phyloP scores from a whole-genome alignment of 1,140 invertebrate genomes.

The Bombus haemorrhoidalis region DNA sequence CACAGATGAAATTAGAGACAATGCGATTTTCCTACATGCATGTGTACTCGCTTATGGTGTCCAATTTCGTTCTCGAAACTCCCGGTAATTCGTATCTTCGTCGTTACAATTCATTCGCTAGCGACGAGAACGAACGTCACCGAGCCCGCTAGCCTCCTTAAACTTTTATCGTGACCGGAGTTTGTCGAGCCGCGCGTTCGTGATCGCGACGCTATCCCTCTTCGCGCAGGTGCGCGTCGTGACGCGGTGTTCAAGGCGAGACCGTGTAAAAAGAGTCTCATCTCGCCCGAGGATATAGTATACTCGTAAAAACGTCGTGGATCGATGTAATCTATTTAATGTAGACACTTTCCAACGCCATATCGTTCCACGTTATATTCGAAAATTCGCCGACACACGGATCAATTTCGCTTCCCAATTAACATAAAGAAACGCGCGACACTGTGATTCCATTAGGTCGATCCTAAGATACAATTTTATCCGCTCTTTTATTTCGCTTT shows the following conservation, averaged over 20 bases:
- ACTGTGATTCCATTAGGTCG: neutral
- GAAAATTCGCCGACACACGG: neutral
- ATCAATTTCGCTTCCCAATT: neutral
- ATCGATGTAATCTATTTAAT: neutral
- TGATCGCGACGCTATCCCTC: neutral
- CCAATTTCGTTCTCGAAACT: neutral
- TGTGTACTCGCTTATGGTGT: neutral
- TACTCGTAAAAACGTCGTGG: neutral
- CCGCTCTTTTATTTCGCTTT: conserved; percentile 16
- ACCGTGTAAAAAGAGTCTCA: neutral
- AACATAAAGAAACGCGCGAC: neutral
- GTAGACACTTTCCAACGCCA: neutral
- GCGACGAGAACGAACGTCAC: neutral
- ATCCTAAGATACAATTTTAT: conserved; percentile 25
- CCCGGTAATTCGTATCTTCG: neutral
- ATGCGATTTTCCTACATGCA: too few relatives aligned
- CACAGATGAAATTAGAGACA: conserved; percentile 1
- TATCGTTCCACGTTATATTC: neutral
- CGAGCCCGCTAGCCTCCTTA: neutral
- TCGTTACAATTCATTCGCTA: neutral
- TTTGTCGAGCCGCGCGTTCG: neutral
- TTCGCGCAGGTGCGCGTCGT: neutral
- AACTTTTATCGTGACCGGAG: neutral
- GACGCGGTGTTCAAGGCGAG: neutral
- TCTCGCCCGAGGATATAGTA: neutral